Conservation (phyloP, 1,140 invertebrate genomes). For the Tigriopus japonicus region DNA sequence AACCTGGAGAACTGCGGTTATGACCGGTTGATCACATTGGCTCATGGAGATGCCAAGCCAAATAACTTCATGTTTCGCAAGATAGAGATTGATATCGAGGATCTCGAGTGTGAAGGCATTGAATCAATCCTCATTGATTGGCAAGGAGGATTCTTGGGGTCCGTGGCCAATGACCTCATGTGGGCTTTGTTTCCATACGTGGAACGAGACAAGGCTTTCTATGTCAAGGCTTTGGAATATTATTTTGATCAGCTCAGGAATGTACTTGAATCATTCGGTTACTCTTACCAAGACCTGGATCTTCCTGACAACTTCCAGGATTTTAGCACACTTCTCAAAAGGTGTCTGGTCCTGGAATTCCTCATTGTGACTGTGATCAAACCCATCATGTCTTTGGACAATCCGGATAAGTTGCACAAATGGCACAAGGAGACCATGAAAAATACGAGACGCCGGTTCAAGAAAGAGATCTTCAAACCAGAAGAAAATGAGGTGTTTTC, state of each 20-base stretch:
- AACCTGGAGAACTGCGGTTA: background rate
- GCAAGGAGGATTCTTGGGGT: conserved; percentile 13
- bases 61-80: conserved; percentile 14
- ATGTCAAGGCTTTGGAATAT: conserved; percentile 2
- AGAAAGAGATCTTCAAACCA: background rate
- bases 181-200: conserved; percentile 12
- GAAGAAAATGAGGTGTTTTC: background rate
- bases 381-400: conserved; percentile 2
- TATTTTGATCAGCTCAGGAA: background rate
- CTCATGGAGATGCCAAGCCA: conserved; percentile 14
- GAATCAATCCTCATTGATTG: conserved; percentile 14
- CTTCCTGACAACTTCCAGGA: conserved; percentile 4
- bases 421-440: conserved; percentile 3
- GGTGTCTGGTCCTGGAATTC: conserved; percentile 10
- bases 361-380: conserved; percentile 11
- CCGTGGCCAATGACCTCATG: conserved; percentile 14
- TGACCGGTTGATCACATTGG: conserved; percentile 2
- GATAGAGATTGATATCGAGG: conserved; percentile 10
- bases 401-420: conserved; percentile 4
- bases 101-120: conserved; percentile 14
- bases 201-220: background rate
- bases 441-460: conserved; percentile 4
- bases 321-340: conserved; percentile 1
- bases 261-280: conserved; percentile 6
- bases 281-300: background rate